These are phyloP conservation scores for Pogonognathellus flavescens DNA, from an alignment of 1,140 invertebrate genomes.

Conservation along the genomic window DNA sequence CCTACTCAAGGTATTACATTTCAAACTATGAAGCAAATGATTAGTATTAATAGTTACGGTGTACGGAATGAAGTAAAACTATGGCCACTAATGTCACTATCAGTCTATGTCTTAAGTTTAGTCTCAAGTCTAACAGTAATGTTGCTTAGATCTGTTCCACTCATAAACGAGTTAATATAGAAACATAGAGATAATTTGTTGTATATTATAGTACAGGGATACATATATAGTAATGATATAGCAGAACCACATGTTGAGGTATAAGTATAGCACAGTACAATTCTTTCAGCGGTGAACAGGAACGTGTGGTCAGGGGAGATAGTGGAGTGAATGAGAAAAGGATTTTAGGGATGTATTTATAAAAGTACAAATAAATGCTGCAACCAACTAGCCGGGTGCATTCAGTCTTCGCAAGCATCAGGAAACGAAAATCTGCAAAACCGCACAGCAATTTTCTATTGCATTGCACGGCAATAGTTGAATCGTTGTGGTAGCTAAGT, in stretches of 20 bases:
- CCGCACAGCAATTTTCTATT: conserved; percentile 5
- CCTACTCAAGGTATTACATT: no score
- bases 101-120: conserved; percentile 13
- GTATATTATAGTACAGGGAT: no score
- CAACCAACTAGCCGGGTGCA: conserved; percentile 9
- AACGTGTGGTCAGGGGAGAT: not conserved
- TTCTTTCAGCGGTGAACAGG: not conserved
- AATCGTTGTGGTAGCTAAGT: conserved; percentile 11
- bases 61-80: not conserved
- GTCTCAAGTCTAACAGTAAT: not conserved
- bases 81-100: conserved; percentile 32
- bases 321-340: no score
- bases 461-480: not conserved
- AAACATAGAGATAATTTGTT: not conserved
- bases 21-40: no score
- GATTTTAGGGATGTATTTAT: no score
- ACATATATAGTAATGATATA: no score
- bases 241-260: no score
- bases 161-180: not conserved
- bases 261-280: not conserved
- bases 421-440: conserved; percentile 30
- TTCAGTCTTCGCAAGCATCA: not conserved
- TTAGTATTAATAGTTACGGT: not conserved
- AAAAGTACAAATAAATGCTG: no score
- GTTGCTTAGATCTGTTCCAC: not conserved